phyloP scores from a whole-genome alignment of 1,140 invertebrate species.

The Eubasilissa regina region DNA sequence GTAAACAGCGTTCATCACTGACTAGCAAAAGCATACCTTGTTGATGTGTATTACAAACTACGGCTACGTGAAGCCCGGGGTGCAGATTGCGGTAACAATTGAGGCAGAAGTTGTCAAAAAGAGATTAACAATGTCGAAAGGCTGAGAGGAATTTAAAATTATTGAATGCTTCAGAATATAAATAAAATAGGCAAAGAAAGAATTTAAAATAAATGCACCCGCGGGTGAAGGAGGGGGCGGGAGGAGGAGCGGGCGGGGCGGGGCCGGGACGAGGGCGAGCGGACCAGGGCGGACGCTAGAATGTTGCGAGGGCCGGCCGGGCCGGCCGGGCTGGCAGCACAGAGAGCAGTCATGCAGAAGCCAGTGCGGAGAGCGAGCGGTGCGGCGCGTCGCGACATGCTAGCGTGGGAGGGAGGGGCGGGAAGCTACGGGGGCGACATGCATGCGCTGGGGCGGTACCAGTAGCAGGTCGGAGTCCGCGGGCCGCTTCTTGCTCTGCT shows the following conservation, averaged over 20 bases:
- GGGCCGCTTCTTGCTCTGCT: constrained; percentile 86
- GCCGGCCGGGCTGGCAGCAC: constrained; percentile 29
- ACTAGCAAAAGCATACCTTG: constrained; percentile 21
- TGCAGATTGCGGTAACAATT: constrained; percentile 23
- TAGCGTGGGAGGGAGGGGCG: constrained; percentile 7
- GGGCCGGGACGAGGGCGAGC: too few species aligned
- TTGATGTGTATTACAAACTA: constrained; percentile 26
- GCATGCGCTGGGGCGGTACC: constrained; percentile 82
- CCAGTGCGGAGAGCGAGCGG: constrained; percentile 44
- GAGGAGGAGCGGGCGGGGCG: background rate
- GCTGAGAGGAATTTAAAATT: constrained; percentile 1
- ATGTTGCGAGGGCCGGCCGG: constrained; percentile 3
- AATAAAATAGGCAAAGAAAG: background rate
- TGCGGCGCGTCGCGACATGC: constrained; percentile 56
- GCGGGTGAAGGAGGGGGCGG: constrained; percentile 8
- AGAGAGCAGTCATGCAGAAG: constrained; percentile 33
- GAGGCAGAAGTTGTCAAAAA: background rate
- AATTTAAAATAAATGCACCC: constrained; percentile 30
- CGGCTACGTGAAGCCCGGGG: constrained; percentile 33
- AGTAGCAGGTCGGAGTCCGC: constrained; percentile 88
- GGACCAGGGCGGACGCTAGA: background rate
- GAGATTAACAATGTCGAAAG: background rate
- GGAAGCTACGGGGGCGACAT: constrained; percentile 59
- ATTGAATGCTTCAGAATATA: background rate
- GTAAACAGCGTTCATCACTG: constrained; percentile 12